A percentile compares a stretch with the other conserved stretches of the same genome.
Conservation (phyloP, 1,140 invertebrate species). For the Drosophila murphyi region DNA sequence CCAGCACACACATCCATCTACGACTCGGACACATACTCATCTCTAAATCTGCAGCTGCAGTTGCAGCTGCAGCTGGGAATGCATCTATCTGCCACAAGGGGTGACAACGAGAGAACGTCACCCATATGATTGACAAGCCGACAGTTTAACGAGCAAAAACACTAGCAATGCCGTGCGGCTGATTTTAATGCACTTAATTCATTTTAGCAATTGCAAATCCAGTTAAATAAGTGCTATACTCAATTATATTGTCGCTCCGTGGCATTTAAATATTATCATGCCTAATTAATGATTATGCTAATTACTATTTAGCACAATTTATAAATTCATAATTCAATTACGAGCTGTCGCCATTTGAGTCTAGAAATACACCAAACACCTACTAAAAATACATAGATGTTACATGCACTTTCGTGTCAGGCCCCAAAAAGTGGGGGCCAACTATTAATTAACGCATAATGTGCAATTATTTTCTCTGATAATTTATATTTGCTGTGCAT, state of each 20-base stretch:
- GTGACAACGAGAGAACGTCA: constrained; percentile 14
- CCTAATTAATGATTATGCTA: constrained; percentile 55
- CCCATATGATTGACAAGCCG: constrained; percentile 24
- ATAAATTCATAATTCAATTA: constrained; percentile 57
- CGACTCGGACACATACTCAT: constrained; percentile 8
- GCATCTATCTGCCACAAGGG: not conserved
- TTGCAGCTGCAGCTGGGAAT: constrained; percentile 6
- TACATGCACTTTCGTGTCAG: constrained; percentile 50
- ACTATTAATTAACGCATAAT: constrained; percentile 62
- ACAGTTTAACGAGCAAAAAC: not conserved
- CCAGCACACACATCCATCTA: constrained; percentile 52
- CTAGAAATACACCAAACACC: constrained; percentile 56
- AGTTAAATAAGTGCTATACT: not conserved
- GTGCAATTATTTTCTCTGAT: constrained; percentile 47
- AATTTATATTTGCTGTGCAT: constrained; percentile 42
- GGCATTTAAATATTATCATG: constrained; percentile 55
- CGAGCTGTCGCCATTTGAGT: constrained; percentile 53
- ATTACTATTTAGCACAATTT: constrained; percentile 27
- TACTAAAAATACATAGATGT: constrained; percentile 50
- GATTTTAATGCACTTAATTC: constrained; percentile 4
- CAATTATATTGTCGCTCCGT: not conserved
- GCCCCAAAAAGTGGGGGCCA: constrained; percentile 17
- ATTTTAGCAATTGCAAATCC: not conserved
- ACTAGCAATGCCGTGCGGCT: not conserved
- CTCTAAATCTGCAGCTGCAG: constrained; percentile 7